phyloP scores from a whole-genome alignment of 64 coral and sea anemone species.

The Dendrophyllia cribrosa region DNA sequence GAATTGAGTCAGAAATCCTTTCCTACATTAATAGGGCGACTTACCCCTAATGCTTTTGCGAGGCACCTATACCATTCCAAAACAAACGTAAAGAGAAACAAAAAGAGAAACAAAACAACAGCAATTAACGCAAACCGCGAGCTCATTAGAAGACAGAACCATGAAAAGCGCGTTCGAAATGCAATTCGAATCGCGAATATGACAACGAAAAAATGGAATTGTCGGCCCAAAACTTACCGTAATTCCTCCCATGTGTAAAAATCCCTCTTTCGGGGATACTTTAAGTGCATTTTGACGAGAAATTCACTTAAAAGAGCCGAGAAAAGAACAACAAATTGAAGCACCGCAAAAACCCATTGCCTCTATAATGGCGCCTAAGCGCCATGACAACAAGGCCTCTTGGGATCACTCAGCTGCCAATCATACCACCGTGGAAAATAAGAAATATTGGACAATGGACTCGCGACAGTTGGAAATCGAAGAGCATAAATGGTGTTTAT shows the following conservation, averaged over 20 bases:
- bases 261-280: constrained; percentile 82
- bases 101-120: neutral
- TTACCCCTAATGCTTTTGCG: constrained; percentile 91
- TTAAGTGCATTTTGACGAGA: constrained; percentile 77
- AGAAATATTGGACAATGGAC: neutral
- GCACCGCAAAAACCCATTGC: neutral
- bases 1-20: neutral
- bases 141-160: neutral
- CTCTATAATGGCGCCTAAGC: neutral
- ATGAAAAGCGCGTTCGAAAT: neutral
- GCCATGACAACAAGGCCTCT: constrained; percentile 62
- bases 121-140: neutral
- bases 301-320: neutral
- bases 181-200: neutral
- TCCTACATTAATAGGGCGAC: neutral
- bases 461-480: too few species aligned
- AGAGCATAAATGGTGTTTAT: neutral
- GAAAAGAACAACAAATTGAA: neutral
- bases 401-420: constrained; percentile 9
- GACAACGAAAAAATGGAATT: too few species aligned
- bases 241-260: constrained; percentile 92
- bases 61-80: constrained; percentile 66
- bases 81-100: constrained; percentile 21
- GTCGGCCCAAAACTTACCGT: constrained; percentile 47
- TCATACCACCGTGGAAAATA: neutral